These are phyloP conservation scores for Pogona vitticeps DNA, from an alignment of 2,113 vertebrate species.

Conservation along the genomic window DNA sequence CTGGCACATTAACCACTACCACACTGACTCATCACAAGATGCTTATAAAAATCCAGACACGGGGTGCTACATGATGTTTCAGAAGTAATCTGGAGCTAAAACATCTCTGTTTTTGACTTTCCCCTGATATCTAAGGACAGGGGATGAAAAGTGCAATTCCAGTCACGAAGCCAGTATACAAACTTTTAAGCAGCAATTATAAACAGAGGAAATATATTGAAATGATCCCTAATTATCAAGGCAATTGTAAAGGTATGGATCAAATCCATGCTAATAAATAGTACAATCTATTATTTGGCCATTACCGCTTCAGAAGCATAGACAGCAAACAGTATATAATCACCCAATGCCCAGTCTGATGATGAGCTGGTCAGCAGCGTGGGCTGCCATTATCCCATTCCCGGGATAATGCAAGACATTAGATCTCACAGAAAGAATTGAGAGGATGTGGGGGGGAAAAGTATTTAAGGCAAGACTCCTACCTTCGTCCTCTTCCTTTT, in stretches of 20 bases:
- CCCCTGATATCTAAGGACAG: neutral
- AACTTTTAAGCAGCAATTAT: neutral
- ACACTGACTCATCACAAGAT: no score
- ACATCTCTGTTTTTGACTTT: neutral
- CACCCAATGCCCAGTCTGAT: no score
- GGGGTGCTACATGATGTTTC: neutral
- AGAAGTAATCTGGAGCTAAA: neutral
- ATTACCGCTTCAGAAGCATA: neutral
- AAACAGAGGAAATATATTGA: neutral
- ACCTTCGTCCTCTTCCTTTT: no score
- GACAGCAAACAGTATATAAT: neutral
- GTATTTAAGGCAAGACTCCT: no score
- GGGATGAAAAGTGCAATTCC: neutral
- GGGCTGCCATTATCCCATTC: no score
- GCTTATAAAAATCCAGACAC: no score
- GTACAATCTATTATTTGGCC: neutral
- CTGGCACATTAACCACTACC: no score
- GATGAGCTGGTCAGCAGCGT: no score
- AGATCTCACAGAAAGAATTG: no score
- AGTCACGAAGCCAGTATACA: conserved; percentile 18
- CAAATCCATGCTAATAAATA: neutral
- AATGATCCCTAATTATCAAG: neutral
- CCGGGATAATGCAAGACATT: no score
- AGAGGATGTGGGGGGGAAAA: no score
- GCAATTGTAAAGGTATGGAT: neutral